phyloP scores from a whole-genome alignment of 2,113 vertebrate genomes.

The Zosterops pallidus region DNA sequence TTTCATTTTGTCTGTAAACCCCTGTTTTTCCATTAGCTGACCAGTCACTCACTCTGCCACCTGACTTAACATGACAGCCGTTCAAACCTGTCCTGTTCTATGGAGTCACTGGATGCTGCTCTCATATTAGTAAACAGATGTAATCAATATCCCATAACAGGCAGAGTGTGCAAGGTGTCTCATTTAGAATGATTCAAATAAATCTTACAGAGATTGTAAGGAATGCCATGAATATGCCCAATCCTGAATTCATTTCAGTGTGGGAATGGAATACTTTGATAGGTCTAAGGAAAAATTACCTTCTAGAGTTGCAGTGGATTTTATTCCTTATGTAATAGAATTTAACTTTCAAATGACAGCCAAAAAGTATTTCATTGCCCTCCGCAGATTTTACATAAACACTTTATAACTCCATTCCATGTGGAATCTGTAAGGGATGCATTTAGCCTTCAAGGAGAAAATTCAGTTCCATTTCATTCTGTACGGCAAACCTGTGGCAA shows the following conservation, averaged over 20 bases:
- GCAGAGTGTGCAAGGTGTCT: neutral
- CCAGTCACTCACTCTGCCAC: neutral
- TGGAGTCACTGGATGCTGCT: neutral
- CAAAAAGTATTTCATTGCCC: slow-evolving; percentile 3
- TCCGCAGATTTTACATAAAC: slow-evolving; percentile 31
- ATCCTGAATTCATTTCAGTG: slow-evolving; percentile 6
- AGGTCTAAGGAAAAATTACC: neutral
- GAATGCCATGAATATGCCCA: neutral
- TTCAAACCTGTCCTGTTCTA: neutral
- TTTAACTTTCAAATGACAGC: slow-evolving; percentile 25
- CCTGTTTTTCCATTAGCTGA: neutral
- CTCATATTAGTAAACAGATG: slow-evolving; percentile 10
- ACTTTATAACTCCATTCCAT: neutral
- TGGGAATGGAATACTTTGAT: neutral
- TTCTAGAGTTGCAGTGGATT: neutral
- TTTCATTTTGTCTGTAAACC: neutral
- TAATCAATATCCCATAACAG: neutral
- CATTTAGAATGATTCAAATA: neutral
- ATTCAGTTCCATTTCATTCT: neutral
- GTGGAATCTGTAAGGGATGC: neutral
- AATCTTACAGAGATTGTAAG: neutral
- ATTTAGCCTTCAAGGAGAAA: neutral
- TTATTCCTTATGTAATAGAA: slow-evolving; percentile 46
- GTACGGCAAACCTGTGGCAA: neutral
- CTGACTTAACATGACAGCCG: neutral